phyloP scores from a whole-genome alignment of 2,888 invertebrate species.

The Habroteleia sp. region DNA sequence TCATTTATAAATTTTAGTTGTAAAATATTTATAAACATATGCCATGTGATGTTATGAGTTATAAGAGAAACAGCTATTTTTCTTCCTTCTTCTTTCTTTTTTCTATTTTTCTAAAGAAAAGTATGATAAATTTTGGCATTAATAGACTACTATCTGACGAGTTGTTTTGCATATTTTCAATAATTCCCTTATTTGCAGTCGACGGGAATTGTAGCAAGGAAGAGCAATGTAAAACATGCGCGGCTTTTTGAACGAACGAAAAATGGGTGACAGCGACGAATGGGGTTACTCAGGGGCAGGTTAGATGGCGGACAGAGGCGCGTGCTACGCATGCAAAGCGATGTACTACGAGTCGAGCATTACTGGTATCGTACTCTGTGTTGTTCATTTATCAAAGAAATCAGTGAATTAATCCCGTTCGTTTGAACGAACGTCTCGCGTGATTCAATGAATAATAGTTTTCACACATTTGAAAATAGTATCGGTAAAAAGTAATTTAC shows the following conservation, averaged over 20 bases:
- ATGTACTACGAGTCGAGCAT: constrained; percentile 45
- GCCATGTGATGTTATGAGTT: no score
- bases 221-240: constrained; percentile 45
- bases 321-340: constrained; percentile 63
- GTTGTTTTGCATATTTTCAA: constrained; percentile 41
- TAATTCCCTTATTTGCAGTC: constrained; percentile 53
- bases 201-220: constrained; percentile 29
- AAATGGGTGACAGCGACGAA: constrained; percentile 63
- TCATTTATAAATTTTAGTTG: no score
- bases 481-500: constrained; percentile 2
- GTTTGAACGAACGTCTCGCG: constrained; percentile 42
- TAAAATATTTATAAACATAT: no score
- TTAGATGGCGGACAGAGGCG: constrained; percentile 59
- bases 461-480: constrained; percentile 17
- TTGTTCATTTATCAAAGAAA: constrained; percentile 64
- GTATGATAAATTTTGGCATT: not conserved
- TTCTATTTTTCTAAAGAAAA: not conserved
- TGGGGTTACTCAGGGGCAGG: constrained; percentile 62
- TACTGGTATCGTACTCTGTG: constrained; percentile 35
- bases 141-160: constrained; percentile 18
- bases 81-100: no score
- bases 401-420: constrained; percentile 56
- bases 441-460: constrained; percentile 53
- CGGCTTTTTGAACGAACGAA: constrained; percentile 57
- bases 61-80: no score